Percentiles rank a stretch among this genome's conserved stretches.
Evolutionary conservation across 2,797 vertebrate species (phyloP).

Genomic region (Muraenolepis orangiensis): DNA sequence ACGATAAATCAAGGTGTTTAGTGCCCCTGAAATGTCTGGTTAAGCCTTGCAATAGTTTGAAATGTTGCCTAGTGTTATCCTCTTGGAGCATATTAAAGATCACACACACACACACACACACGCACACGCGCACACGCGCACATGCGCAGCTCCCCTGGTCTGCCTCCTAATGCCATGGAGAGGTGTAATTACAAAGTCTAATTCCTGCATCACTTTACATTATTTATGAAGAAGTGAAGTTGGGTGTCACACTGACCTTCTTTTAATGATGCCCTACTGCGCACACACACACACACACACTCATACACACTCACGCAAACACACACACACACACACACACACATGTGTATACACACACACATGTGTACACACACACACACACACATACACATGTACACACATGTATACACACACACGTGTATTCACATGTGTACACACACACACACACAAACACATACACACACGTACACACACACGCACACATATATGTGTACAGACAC

Average conservation of each 20-base stretch:
- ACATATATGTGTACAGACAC: too few species aligned
- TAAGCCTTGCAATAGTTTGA: not conserved
- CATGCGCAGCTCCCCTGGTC: not conserved
- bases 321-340: constrained; percentile 5
- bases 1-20: constrained; percentile 32
- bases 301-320: not conserved
- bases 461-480: not conserved
- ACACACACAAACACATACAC: too few species aligned
- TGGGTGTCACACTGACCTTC: constrained; percentile 64
- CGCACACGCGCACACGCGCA: constrained; percentile 4
- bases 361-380: not conserved
- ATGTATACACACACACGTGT: not conserved
- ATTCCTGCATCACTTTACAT: constrained; percentile 65
- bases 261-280: constrained; percentile 54
- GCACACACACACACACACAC: constrained; percentile 1
- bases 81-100: constrained; percentile 60
- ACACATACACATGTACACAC: not conserved
- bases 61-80: constrained; percentile 51
- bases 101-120: constrained; percentile 36
- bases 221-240: constrained; percentile 66
- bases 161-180: constrained; percentile 30
- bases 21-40: constrained; percentile 14
- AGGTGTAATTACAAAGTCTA: constrained; percentile 72
- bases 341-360: not conserved
- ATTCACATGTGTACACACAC: too few species aligned